A percentile compares a stretch with the other conserved stretches of the same genome.
These are phyloP conservation scores for Peucedramus taeniatus DNA, from an alignment of 2,113 vertebrate genomes.

Conservation along the genomic window DNA sequence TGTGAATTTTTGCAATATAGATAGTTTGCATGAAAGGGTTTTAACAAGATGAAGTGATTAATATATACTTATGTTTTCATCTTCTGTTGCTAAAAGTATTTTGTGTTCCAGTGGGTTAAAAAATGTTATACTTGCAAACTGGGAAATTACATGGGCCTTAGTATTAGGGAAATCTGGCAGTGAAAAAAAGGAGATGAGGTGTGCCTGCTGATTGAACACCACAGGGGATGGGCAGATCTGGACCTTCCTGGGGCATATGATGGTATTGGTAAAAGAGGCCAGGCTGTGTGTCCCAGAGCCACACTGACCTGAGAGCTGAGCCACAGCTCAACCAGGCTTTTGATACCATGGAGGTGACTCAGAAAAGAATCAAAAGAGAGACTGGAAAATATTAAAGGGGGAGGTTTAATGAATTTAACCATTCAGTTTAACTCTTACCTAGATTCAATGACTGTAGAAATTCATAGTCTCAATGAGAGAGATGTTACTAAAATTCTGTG, in stretches of 20 bases:
- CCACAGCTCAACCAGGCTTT: not conserved
- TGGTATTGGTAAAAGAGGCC: not conserved
- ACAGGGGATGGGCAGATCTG: not conserved
- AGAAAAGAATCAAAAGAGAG: not conserved
- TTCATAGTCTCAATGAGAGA: not conserved
- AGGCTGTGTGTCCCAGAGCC: not conserved
- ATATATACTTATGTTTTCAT: not conserved
- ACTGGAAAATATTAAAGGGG: not conserved
- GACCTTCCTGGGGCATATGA: accelerated
- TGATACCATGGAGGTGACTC: not conserved
- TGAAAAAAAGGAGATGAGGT: not conserved
- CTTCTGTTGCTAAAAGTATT: not conserved
- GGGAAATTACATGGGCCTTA: not conserved
- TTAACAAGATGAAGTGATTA: not conserved
- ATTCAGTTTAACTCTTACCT: not conserved
- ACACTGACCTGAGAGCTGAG: not conserved
- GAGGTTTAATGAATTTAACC: not conserved
- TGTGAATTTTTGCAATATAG: not conserved
- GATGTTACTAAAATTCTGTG: not conserved
- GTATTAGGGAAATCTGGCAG: not conserved
- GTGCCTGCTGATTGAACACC: not conserved
- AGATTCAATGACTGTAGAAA: not conserved
- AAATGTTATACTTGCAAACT: not conserved
- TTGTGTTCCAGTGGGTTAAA: not conserved
- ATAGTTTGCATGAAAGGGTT: not conserved